Base-by-base conservation (phyloP, 2,888 invertebrate species). In the Hirtodrosophila duncani region DNA sequence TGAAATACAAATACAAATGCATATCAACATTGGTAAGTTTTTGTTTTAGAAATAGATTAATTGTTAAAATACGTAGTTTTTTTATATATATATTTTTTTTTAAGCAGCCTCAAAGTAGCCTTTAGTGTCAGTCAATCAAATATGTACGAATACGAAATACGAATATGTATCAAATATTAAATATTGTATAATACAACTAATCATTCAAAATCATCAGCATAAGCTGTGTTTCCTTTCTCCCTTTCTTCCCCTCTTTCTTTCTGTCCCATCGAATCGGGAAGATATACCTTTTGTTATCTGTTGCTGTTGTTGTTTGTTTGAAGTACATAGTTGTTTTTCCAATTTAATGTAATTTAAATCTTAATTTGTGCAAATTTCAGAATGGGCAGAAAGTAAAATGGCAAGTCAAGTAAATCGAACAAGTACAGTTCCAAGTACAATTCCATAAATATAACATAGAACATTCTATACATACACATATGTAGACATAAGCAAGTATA, bases 121-220 rank as follows among this genome's bases (percentile, higher is more conserved):
- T 81, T 79, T 80, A 86, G 86, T 86, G 86, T 86, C 86, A 85
- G 86, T 86, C 86, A 86, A 79, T 85, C 86, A 86, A 85, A 62
- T 70, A 64, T 49, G 64, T 65, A 51, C n/a, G n/a, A n/a, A n/a
- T n/a, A n/a, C n/a, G n/a, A n/a, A 46, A 52, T 39, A 37, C 38
- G 48, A 29, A 46, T 39, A 11, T 36, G 26, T 17, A 21, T 26
- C n/a, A n/a, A n/a, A 37, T 49, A 29, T 43, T 44, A 38, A 29
- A 20, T 43, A 44, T 37, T 18, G 18, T 41, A 56, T 34, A 56
- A 11, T 58, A 31, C n/a, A n/a, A n/a, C n/a, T n/a, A n/a, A n/a
- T n/a, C n/a, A n/a, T n/a, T n/a, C n/a, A n/a, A n/a, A n/a, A n/a
- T n/a, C n/a, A n/a, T n/a, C n/a, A n/a, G n/a, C n/a, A n/a, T n/a